Evolutionary conservation across 2,113 vertebrate species (phyloP).

Genomic region (Baryphthengus martii): DNA sequence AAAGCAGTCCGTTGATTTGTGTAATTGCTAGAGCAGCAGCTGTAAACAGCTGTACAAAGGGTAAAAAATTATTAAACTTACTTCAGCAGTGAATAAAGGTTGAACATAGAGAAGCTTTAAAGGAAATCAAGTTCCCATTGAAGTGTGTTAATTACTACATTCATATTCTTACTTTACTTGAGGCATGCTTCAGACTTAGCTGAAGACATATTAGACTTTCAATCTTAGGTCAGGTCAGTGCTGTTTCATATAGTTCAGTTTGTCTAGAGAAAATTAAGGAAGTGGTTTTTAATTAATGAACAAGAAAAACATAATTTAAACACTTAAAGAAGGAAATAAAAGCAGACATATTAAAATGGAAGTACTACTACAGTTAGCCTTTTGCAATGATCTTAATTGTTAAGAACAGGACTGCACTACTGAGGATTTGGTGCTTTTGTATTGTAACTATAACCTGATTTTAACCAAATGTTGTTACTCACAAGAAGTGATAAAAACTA

Average conservation of each 20-base stretch:
- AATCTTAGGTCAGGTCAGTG: neutral
- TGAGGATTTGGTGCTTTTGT: neutral
- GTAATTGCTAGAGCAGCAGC: neutral
- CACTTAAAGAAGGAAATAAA: constrained; percentile 1
- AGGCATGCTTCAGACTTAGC: neutral
- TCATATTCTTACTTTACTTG: constrained; percentile 17
- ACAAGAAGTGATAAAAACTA: neutral
- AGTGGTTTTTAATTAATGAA: neutral
- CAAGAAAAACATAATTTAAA: neutral
- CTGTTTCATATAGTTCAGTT: neutral
- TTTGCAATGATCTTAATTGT: neutral
- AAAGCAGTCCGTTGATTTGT: neutral
- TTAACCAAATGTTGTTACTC: neutral
- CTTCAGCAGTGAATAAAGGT: neutral
- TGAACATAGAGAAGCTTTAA: neutral
- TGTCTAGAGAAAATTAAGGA: neutral
- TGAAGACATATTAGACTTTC: neutral
- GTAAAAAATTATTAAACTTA: constrained; percentile 8
- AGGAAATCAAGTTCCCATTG: neutral
- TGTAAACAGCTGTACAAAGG: neutral
- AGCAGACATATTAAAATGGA: neutral
- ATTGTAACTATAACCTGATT: neutral
- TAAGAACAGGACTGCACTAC: neutral
- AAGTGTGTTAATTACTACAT: neutral
- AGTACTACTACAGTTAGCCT: neutral